Evolutionary conservation across 53 echinoderm and acorn worm species (phyloP).

Genomic region (Echinarachnius parma): DNA sequence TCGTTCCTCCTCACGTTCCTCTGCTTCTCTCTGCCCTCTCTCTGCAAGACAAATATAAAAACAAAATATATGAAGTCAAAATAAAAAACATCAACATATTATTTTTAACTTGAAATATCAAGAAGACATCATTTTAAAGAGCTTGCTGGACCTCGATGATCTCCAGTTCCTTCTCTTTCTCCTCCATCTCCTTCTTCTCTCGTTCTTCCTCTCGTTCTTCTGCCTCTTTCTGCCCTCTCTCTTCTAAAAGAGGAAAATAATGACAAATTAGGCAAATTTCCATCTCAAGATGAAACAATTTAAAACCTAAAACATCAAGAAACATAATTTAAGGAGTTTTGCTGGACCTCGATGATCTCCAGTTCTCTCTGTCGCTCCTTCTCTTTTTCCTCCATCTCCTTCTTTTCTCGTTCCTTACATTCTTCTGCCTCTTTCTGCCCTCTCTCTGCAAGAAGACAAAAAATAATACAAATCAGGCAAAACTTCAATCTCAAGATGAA

Average conservation of each 20-base stretch:
- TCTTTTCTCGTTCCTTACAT: slow-evolving; percentile 58
- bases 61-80: too few species aligned
- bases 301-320: too few species aligned
- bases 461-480: too few species aligned
- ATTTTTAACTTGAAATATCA: too few species aligned
- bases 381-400: slow-evolving; percentile 72
- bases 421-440: slow-evolving; percentile 79
- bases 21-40: slow-evolving; percentile 73
- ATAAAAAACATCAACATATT: too few species aligned
- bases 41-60: slow-evolving; percentile 42
- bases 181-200: slow-evolving; percentile 60
- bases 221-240: slow-evolving; percentile 74
- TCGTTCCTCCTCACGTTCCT: slow-evolving; percentile 67
- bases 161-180: slow-evolving; percentile 83
- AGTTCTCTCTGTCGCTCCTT: too few species aligned
- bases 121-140: too few species aligned
- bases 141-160: slow-evolving; percentile 99
- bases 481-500: too few species aligned
- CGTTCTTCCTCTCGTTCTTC: slow-evolving; percentile 71
- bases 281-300: too few species aligned
- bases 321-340: too few species aligned
- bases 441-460: too few species aligned
- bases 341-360: slow-evolving; percentile 98
- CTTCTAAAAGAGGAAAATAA: slow-evolving; percentile 30
- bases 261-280: too few species aligned